Percentiles rank a stretch among this genome's conserved stretches.
phyloP scores from a whole-genome alignment of 2,888 invertebrate genomes.

The Orchestes rusci region DNA sequence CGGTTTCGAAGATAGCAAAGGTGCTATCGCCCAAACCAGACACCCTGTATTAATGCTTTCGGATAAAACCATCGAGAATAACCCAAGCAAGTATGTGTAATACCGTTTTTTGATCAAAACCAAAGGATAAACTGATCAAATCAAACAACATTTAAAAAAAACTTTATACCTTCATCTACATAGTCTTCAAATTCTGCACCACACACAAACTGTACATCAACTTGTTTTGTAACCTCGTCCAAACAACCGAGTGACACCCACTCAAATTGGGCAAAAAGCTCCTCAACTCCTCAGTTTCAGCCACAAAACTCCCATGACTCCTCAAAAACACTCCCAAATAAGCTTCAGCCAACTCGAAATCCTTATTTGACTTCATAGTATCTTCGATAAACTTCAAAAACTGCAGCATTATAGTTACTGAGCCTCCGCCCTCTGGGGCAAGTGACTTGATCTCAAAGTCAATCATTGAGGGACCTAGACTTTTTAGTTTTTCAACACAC shows the following conservation, averaged over 20 bases:
- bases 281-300: constrained; percentile 50
- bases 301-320: constrained; percentile 59
- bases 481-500: constrained; percentile 58
- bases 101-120: too few relatives aligned
- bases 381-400: constrained; percentile 68
- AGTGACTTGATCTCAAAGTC: constrained; percentile 83
- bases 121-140: too few relatives aligned
- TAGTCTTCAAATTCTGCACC: constrained; percentile 65
- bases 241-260: constrained; percentile 52
- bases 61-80: too few relatives aligned
- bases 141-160: too few relatives aligned
- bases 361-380: constrained; percentile 64
- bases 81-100: too few relatives aligned
- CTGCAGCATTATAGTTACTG: constrained; percentile 61
- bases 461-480: constrained; percentile 72
- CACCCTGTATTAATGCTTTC: too few relatives aligned
- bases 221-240: constrained; percentile 61
- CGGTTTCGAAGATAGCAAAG: too few relatives aligned
- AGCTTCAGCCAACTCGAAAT: constrained; percentile 87
- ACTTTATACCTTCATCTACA: too few relatives aligned
- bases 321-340: constrained; percentile 86
- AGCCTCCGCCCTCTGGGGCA: constrained; percentile 70
- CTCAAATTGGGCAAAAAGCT: constrained; percentile 52
- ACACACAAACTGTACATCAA: constrained; percentile 69
- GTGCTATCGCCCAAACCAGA: too few relatives aligned